Percentiles rank a stretch among this genome's conserved stretches.
Conservation (phyloP, 2,113 vertebrate species). For the Tringa solitaria region DNA sequence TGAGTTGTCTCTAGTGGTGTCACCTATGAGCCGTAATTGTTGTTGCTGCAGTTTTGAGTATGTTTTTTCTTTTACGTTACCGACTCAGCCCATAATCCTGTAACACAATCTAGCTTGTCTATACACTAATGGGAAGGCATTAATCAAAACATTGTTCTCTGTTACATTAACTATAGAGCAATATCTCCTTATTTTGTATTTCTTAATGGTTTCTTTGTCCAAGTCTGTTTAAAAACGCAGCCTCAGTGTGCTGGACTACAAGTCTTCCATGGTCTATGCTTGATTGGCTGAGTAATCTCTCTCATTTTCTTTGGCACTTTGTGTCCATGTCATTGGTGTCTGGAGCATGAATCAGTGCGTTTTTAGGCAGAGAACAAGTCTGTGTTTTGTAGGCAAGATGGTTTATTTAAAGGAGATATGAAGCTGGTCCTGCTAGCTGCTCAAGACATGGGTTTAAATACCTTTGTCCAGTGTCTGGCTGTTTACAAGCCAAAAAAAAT, state of each 20-base stretch:
- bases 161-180: not conserved
- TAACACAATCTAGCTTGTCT: slow-evolving; percentile 22
- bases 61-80: not conserved
- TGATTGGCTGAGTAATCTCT: slow-evolving; percentile 9
- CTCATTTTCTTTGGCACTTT: slow-evolving; percentile 8
- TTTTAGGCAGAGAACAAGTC: not conserved
- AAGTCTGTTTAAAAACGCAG: not conserved
- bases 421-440: not conserved
- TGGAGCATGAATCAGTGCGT: not conserved
- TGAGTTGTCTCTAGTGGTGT: not conserved
- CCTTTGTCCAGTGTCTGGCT: not conserved
- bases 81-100: not conserved
- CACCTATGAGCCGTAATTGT: not conserved
- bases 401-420: not conserved
- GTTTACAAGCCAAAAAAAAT: not conserved
- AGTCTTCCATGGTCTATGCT: not conserved
- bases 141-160: slow-evolving; percentile 30
- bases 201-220: slow-evolving; percentile 27
- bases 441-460: not conserved
- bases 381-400: not conserved
- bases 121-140: slow-evolving; percentile 15
- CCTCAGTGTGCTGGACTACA: not conserved
- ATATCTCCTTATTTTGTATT: slow-evolving; percentile 25
- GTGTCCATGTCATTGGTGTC: not conserved
- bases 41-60: not conserved